phyloP scores from a whole-genome alignment of 2,113 vertebrate species.

The Numenius arquata region DNA sequence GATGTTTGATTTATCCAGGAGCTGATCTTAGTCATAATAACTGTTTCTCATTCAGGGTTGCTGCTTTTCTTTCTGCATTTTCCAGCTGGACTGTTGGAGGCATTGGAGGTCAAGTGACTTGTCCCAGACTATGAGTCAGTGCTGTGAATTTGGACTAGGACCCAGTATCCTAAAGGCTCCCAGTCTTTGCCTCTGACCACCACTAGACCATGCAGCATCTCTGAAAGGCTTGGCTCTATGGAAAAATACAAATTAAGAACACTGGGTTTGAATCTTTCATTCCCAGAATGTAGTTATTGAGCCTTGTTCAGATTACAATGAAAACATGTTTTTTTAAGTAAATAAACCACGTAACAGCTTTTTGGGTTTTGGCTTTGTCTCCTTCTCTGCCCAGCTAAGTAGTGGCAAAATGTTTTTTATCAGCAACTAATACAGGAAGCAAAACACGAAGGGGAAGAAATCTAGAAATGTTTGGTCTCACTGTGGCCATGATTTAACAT shows the following conservation, averaged over 20 bases:
- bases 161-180: not conserved
- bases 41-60: conserved; percentile 10
- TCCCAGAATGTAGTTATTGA: conserved; percentile 51
- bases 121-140: conserved; percentile 50
- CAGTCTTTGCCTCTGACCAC: conserved; percentile 21
- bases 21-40: conserved; percentile 45
- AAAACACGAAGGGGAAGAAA: not conserved
- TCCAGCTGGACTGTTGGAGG: conserved; percentile 53
- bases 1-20: conserved; percentile 44
- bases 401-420: not conserved
- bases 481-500: not conserved
- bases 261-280: conserved; percentile 19
- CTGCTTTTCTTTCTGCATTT: conserved; percentile 46
- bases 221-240: conserved; percentile 32
- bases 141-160: conserved; percentile 40
- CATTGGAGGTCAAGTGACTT: conserved; percentile 46
- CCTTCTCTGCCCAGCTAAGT: not conserved
- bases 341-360: conserved; percentile 23
- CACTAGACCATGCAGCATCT: conserved; percentile 29
- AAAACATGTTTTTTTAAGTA: conserved; percentile 45
- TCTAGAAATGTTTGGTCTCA: not conserved
- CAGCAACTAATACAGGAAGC: not conserved
- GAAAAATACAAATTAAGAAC: conserved; percentile 27
- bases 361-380: not conserved
- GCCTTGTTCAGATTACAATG: conserved; percentile 40